phyloP scores from a whole-genome alignment of 2,113 vertebrate genomes.

The Herpailurus yagouaroundi region DNA sequence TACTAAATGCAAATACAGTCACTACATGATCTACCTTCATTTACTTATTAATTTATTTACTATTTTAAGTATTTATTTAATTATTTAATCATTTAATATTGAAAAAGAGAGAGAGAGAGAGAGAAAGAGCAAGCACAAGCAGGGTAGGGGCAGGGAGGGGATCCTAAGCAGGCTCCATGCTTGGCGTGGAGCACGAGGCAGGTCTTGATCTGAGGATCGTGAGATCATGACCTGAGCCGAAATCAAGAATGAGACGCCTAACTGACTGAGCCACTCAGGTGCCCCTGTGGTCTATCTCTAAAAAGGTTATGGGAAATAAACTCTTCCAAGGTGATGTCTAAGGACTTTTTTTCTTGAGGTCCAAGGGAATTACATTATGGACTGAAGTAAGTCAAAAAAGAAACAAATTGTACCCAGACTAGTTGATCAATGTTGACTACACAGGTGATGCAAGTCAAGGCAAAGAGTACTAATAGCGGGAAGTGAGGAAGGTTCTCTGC shows the following conservation, averaged over 20 bases:
- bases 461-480: neutral
- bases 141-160: too few relatives aligned
- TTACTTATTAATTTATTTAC: too few relatives aligned
- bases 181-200: too few relatives aligned
- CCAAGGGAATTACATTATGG: neutral
- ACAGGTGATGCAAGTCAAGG: neutral
- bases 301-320: neutral
- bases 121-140: too few relatives aligned
- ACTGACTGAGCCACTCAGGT: too few relatives aligned
- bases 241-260: too few relatives aligned
- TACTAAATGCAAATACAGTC: neutral
- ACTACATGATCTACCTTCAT: neutral
- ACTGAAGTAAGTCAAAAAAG: neutral
- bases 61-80: too few relatives aligned
- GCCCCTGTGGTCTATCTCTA: neutral
- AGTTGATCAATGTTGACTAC: neutral
- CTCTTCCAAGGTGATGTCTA: neutral
- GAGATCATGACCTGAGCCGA: too few relatives aligned
- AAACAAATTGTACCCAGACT: neutral
- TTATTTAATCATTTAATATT: too few relatives aligned
- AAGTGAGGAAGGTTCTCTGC: neutral
- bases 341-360: neutral
- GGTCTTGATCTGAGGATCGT: too few relatives aligned
- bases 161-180: too few relatives aligned
- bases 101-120: too few relatives aligned